Evolutionary conservation across 1,140 invertebrate genomes (phyloP).

Genomic region (Sweltsa coloradensis): DNA sequence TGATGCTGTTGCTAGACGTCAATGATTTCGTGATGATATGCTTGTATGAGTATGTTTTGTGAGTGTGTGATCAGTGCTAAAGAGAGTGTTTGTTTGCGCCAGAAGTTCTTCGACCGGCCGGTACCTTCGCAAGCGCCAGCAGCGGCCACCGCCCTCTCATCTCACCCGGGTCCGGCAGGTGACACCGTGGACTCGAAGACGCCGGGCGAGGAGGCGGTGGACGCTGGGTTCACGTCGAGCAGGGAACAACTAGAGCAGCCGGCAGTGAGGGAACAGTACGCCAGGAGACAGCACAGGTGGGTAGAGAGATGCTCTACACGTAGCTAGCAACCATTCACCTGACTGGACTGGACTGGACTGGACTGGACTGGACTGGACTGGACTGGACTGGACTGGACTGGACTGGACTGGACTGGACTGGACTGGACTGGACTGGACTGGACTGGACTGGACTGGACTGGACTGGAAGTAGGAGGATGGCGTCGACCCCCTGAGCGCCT

Average conservation of each 20-base stretch:
- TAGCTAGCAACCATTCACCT: no score
- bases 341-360: no score
- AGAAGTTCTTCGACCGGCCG: constrained; percentile 30
- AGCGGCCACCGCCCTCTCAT: constrained; percentile 16
- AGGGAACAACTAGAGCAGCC: constrained; percentile 1
- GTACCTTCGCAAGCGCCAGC: constrained; percentile 17
- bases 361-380: no score
- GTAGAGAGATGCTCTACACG: background rate
- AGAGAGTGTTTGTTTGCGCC: constrained; percentile 7
- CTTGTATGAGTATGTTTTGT: background rate
- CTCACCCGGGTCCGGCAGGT: constrained; percentile 10
- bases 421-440: no score
- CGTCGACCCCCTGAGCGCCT: constrained; percentile 26
- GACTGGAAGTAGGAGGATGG: no score
- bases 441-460: no score
- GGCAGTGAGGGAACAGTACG: background rate
- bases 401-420: no score
- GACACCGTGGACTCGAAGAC: constrained; percentile 16
- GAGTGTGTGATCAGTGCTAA: no score
- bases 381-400: no score
- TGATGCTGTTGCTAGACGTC: no score
- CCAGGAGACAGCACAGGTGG: no score
- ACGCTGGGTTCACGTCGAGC: background rate
- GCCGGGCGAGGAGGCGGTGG: background rate
- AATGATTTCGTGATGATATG: no score